Conservation (phyloP, 2,797 vertebrate species). For the Enteromius unitaeniatus region DNA sequence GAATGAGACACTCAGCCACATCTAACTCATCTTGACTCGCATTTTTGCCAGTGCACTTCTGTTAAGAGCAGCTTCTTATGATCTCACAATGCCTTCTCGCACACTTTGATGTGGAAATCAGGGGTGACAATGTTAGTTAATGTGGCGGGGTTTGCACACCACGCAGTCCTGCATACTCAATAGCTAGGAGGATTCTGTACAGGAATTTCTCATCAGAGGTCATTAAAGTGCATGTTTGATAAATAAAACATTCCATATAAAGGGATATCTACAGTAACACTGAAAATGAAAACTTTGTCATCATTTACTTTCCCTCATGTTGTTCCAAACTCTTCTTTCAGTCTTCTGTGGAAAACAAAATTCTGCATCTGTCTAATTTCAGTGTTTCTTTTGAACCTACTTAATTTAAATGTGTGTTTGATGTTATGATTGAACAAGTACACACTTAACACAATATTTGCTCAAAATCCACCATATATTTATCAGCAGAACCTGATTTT, state of each 20-base stretch:
- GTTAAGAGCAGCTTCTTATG: conserved; percentile 43
- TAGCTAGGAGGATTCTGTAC: background rate
- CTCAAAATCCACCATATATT: background rate
- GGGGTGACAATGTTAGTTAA: conserved; percentile 40
- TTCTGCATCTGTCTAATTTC: background rate
- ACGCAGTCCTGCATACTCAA: background rate
- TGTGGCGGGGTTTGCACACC: background rate
- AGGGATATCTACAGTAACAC: background rate
- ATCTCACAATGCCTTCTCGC: conserved; percentile 35
- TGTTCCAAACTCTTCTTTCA: background rate
- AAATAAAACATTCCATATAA: background rate
- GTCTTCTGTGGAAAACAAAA: background rate
- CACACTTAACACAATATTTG: background rate
- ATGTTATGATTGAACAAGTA: background rate
- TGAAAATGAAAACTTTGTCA: background rate
- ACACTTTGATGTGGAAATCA: conserved; percentile 58
- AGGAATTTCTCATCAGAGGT: background rate
- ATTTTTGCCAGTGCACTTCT: conserved; percentile 32
- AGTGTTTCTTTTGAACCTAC: background rate
- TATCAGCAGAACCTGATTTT: too few relatives aligned
- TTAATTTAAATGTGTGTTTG: background rate
- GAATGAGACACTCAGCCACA: conserved; percentile 45
- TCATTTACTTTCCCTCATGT: background rate
- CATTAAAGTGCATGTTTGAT: background rate
- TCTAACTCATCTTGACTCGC: conserved; percentile 45